A percentile compares a stretch with the other conserved stretches of the same genome.
phyloP scores from a whole-genome alignment of 2,113 vertebrate genomes.

The Prochilodus magdalenae region DNA sequence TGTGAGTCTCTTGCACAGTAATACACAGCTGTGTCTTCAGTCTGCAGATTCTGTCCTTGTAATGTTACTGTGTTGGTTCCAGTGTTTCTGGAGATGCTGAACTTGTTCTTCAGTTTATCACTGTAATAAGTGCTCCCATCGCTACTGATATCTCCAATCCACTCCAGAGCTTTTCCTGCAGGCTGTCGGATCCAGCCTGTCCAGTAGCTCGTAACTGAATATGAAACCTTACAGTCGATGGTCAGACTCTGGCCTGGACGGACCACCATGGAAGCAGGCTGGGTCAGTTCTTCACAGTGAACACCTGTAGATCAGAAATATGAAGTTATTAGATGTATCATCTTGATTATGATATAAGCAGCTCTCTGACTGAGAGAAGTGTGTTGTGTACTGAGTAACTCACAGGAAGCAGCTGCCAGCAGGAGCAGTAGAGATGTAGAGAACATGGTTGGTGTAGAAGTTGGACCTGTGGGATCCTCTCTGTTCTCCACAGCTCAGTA shows the following conservation, averaged over 20 bases:
- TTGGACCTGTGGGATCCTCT: no score
- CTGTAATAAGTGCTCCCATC: background rate
- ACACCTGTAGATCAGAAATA: conserved; percentile 19
- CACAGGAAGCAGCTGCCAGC: conserved; percentile 1
- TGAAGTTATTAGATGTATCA: background rate
- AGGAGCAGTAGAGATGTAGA: background rate
- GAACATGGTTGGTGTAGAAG: background rate
- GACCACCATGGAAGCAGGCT: background rate
- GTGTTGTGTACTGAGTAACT: background rate
- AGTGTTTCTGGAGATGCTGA: conserved; percentile 30
- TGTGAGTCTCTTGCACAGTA: conserved; percentile 40
- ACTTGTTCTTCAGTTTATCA: conserved; percentile 35
- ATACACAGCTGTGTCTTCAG: conserved; percentile 41
- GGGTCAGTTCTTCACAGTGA: background rate
- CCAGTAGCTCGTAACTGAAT: background rate
- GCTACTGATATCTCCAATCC: background rate
- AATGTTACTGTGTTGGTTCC: background rate
- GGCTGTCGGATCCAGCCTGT: conserved; percentile 49
- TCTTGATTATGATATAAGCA: no score
- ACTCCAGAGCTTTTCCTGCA: conserved; percentile 51
- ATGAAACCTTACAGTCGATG: conserved; percentile 37
- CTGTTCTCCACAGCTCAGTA: background rate
- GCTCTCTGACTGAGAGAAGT: no score
- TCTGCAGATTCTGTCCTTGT: conserved; percentile 10
- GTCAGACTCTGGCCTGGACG: conserved; percentile 14